Percentiles rank a stretch among this genome's conserved stretches.
Evolutionary conservation across 2,888 invertebrate species (phyloP).

Genomic region (Diaphora mendica): DNA sequence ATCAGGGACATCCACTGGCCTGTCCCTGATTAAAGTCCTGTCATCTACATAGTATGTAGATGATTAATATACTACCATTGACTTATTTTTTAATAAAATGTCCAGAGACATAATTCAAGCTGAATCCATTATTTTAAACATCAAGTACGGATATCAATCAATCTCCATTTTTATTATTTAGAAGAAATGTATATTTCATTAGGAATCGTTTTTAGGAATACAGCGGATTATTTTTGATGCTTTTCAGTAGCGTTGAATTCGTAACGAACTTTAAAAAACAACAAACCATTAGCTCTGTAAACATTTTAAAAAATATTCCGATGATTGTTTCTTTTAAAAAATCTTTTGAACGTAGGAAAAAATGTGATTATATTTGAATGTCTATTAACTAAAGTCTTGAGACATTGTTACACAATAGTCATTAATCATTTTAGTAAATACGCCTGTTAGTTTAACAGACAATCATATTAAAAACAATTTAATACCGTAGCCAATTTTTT

Average conservation of each 20-base stretch:
- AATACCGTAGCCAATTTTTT: slow-evolving; percentile 1
- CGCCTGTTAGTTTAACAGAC: slow-evolving; percentile 27
- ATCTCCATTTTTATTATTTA: too few relatives aligned
- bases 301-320: neutral
- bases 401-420: slow-evolving; percentile 24
- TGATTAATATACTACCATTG: too few relatives aligned
- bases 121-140: too few relatives aligned
- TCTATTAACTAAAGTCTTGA: neutral
- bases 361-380: neutral
- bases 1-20: too few relatives aligned
- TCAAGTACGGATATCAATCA: too few relatives aligned
- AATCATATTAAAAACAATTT: slow-evolving; percentile 25
- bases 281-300: neutral
- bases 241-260: neutral
- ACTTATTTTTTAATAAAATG: too few relatives aligned
- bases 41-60: too few relatives aligned
- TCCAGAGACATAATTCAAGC: too few relatives aligned
- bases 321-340: neutral
- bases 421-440: slow-evolving; percentile 27
- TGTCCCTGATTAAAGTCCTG: too few relatives aligned
- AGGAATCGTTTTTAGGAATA: neutral
- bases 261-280: neutral
- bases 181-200: neutral
- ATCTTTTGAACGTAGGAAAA: neutral
- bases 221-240: too few relatives aligned